Evolutionary conservation across 1,140 invertebrate species (phyloP).

Genomic region (Aphaenogaster floridana): DNA sequence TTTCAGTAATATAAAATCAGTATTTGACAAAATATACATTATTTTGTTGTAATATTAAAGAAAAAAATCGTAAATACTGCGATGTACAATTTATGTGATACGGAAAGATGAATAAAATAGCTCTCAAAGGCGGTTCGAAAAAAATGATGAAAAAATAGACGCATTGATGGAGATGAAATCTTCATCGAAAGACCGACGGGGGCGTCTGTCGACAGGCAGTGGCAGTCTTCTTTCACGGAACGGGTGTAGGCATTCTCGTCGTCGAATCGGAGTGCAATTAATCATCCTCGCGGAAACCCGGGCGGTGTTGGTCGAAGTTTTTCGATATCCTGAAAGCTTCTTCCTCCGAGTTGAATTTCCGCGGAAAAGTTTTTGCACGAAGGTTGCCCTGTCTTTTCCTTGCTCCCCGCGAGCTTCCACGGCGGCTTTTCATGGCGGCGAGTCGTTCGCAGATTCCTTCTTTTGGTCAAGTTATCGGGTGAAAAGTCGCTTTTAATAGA

Average conservation of each 20-base stretch:
- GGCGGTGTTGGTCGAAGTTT: slow-evolving; percentile 71
- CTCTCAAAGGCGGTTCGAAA: slow-evolving; percentile 5
- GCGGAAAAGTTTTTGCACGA: slow-evolving; percentile 71
- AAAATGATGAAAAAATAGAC: not conserved
- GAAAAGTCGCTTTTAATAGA: slow-evolving; percentile 61
- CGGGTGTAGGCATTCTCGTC: slow-evolving; percentile 70
- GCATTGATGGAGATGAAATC: not conserved
- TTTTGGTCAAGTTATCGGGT: slow-evolving; percentile 44
- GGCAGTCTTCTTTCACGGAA: slow-evolving; percentile 53
- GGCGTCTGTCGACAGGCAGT: slow-evolving; percentile 44
- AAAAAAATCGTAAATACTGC: not conserved
- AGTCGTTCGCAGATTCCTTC: slow-evolving; percentile 48
- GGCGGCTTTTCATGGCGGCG: slow-evolving; percentile 42
- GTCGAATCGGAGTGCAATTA: slow-evolving; percentile 75
- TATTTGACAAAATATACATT: not conserved
- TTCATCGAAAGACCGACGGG: slow-evolving; percentile 56
- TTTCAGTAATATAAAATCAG: not conserved
- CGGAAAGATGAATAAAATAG: slow-evolving; percentile 28
- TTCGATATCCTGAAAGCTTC: slow-evolving; percentile 79
- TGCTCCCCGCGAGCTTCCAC: not conserved
- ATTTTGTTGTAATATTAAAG: not conserved
- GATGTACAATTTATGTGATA: slow-evolving; percentile 1
- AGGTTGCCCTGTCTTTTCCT: slow-evolving; percentile 27
- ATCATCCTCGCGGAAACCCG: slow-evolving; percentile 77
- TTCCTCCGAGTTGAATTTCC: slow-evolving; percentile 73